Base-by-base conservation (phyloP, 2,797 vertebrate genomes). In the Tenualosa thibaudeaui region DNA sequence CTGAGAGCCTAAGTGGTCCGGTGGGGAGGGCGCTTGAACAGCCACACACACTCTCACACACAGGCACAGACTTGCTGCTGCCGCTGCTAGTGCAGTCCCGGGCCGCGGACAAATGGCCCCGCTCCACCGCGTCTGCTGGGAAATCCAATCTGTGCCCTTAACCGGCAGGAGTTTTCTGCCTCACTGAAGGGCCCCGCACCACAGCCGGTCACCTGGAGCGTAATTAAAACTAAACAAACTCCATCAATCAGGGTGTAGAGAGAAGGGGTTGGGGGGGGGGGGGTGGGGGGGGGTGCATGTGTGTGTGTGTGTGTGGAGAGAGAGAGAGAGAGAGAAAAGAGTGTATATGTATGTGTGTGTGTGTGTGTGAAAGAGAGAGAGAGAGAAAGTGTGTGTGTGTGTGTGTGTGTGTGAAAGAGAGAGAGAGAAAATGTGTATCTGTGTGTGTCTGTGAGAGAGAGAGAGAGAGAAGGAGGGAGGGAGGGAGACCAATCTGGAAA, bases 211-310 rank as follows among this genome's bases (percentile, higher is more conserved):
- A 96, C 95, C 94, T 95, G 93, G 94, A 94, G 93, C 94, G 93
- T 95, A 95, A 96, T 96, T 96, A 96, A 95, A 95, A 93, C 92
- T 92, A 95, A 96, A 95, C 93, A 95, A 95, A 95, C 93, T 93
- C 93, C 94, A 96, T 95, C 95, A 95, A 95, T 96, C 95, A 94
- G 93, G 91, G 91, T 92, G 84, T 31, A 86, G 86, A 84, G 84
- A 84, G 56, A 71, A 24, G 31, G 65, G n/a, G n/a, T n/a, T 37
- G 26, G 17, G 26, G 37, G 65, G 37, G 26, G 15, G 65, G 49
- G 46, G 31, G 65, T 37, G 26, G 17, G 26, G 37, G 65, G 37
- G 26, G 15, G 65, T 26, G n/a, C 37, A 26, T 71, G 65, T 15
- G 10, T 71, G 65, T 40, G 31, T 71, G 31, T 71, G 65, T 19